Conservation (phyloP, 2,797 vertebrate species). For the Bufotes viridis region DNA sequence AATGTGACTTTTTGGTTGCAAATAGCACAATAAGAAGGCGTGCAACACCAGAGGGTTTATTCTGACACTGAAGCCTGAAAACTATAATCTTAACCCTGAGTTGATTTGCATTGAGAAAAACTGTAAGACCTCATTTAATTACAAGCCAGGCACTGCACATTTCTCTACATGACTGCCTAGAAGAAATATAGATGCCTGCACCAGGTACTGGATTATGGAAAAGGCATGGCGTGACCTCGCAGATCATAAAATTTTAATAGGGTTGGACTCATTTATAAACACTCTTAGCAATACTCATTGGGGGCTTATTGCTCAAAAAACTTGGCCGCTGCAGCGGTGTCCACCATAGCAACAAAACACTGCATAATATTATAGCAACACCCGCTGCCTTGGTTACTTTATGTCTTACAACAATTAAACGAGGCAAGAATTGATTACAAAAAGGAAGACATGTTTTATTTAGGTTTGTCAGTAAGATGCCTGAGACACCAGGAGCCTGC, state of each 20-base stretch:
- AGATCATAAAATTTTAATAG: conserved; percentile 51
- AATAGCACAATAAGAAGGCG: conserved; percentile 39
- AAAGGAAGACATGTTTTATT: conserved; percentile 50
- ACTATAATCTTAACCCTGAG: conserved; percentile 38
- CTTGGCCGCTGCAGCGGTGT: conserved; percentile 18
- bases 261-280: conserved; percentile 21
- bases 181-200: conserved; percentile 12
- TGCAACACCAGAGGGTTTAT: conserved; percentile 7
- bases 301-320: conserved; percentile 4
- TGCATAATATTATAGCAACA: conserved; percentile 16
- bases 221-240: conserved; percentile 36
- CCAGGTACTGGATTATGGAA: not conserved
- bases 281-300: conserved; percentile 20
- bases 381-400: not conserved
- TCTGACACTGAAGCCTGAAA: conserved; percentile 50
- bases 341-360: conserved; percentile 51
- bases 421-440: conserved; percentile 40
- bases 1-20: conserved; percentile 16
- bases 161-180: not conserved
- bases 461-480: conserved; percentile 36
- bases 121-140: conserved; percentile 13
- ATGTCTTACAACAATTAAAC: not conserved
- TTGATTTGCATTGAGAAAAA: conserved; percentile 33
- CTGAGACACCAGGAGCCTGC: conserved; percentile 35
- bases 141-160: conserved; percentile 20